These are phyloP conservation scores for Morone chrysops DNA, from an alignment of 2,113 vertebrate species.

Conservation along the genomic window DNA sequence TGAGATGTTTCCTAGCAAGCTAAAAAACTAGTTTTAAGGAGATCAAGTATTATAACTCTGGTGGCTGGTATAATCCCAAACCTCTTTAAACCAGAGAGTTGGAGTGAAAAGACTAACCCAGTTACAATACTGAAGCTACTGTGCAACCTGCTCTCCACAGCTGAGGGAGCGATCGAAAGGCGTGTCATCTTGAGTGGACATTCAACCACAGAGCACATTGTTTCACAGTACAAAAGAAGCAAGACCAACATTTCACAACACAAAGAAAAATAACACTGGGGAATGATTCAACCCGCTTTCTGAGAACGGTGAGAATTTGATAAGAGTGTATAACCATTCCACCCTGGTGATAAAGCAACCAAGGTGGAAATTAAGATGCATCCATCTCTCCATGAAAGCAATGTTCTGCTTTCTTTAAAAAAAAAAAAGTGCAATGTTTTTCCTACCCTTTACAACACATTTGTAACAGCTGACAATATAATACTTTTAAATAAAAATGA, in stretches of 20 bases:
- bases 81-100: conserved; percentile 20
- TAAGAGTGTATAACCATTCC: conserved; percentile 32
- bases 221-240: conserved; percentile 62
- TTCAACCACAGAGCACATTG: conserved; percentile 32
- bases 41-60: conserved; percentile 34
- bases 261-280: conserved; percentile 54
- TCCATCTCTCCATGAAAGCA: conserved; percentile 19
- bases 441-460: conserved; percentile 38
- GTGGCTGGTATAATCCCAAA: conserved; percentile 19
- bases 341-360: conserved; percentile 24
- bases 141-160: conserved; percentile 36
- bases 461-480: conserved; percentile 40
- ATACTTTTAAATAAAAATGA: conserved; percentile 37
- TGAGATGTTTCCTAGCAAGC: conserved; percentile 49
- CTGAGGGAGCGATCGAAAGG: conserved; percentile 18
- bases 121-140: conserved; percentile 37
- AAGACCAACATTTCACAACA: conserved; percentile 37
- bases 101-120: conserved; percentile 26
- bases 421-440: conserved; percentile 59
- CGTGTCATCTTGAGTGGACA: conserved; percentile 17
- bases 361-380: conserved; percentile 35
- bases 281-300: conserved; percentile 35
- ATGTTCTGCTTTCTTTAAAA: conserved; percentile 16
- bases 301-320: conserved; percentile 17
- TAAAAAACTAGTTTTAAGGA: conserved; percentile 35